These are phyloP conservation scores for Luperina nickerlii DNA, from an alignment of 2,888 invertebrate genomes.

Conservation along the genomic window DNA sequence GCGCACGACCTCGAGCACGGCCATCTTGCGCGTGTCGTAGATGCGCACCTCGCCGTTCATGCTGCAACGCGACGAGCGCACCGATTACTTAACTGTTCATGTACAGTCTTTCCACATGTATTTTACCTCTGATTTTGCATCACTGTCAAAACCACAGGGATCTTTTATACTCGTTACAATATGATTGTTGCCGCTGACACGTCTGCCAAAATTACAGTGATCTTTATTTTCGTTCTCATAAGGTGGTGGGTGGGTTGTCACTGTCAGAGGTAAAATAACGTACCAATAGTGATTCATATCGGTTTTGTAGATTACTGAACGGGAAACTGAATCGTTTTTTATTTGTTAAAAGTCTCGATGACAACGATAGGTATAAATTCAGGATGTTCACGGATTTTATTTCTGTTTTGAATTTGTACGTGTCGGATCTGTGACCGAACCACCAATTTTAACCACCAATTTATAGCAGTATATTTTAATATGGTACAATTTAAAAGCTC, in stretches of 20 bases:
- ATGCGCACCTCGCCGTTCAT: slow-evolving; percentile 94
- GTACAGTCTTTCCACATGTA: neutral
- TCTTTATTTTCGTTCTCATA: neutral
- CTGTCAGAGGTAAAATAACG: slow-evolving; percentile 1
- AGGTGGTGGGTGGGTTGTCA: too few species aligned
- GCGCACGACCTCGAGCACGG: slow-evolving; percentile 91
- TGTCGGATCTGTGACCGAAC: neutral
- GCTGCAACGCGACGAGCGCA: slow-evolving; percentile 80
- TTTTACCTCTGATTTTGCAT: too few species aligned
- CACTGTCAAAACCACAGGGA: neutral
- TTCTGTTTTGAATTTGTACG: neutral
- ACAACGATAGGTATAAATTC: neutral
- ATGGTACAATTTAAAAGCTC: too few species aligned
- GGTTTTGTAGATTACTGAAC: neutral
- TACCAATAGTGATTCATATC: neutral
- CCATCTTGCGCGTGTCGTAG: slow-evolving; percentile 92
- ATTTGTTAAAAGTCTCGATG: neutral
- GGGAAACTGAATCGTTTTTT: neutral
- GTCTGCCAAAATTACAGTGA: neutral
- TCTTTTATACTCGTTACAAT: neutral
- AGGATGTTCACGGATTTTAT: neutral
- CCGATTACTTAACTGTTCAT: too few species aligned
- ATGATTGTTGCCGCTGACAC: neutral
- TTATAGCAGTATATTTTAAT: too few species aligned
- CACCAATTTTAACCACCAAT: too few species aligned